Evolutionary conservation across 2,113 vertebrate genomes (phyloP), one percentile per base, ranked within the genome.

Genomic region (Silurus meridionalis): DNA sequence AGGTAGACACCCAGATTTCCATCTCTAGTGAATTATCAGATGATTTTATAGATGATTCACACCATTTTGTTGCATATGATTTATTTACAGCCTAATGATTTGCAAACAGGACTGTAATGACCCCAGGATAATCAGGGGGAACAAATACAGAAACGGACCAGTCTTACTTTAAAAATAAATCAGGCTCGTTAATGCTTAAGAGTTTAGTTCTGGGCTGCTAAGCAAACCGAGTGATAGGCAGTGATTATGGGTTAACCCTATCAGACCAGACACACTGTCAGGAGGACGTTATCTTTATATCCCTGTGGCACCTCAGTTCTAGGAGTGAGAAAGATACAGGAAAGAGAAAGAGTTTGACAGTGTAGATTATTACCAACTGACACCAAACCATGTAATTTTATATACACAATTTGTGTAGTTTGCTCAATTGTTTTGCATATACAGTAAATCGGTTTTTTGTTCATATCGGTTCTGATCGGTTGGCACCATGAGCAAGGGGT

Each of bases 11-110:
- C 58, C 60, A 72, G 46, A 77, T 85, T 75, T 21, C 23, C 25
- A 55, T 75, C 69, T 82, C 80, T 14, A 66, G 85, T 8, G 53
- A 83, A 87, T 83, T 77, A 87, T 83, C 50, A 8, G 28, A 9
- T 46, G 61, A 66, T 86, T 87, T 87, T 77, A 87, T 6, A 52
- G 71, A 77, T 87, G 85, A 78, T 77, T 66, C 66, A 25, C 50
- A 67, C 23, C 85, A 64, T 83, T 75, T 82, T 53, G 53, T 78
- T 78, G 25, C 80, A 66, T 66, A 67, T 77, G 60, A 52, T 83
- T 83, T 83, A 19, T 66, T 66, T 57, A 77, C 50, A 53, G 80
- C 19, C 15, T 50, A 83, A 57, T 58, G 48, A 66, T 15, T 52
- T 9, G 17, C n/a, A 28, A 67, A 74, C 79, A 55, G 80, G 64